Conservation (phyloP, 2,113 vertebrate species). For the Bos taurus region DNA sequence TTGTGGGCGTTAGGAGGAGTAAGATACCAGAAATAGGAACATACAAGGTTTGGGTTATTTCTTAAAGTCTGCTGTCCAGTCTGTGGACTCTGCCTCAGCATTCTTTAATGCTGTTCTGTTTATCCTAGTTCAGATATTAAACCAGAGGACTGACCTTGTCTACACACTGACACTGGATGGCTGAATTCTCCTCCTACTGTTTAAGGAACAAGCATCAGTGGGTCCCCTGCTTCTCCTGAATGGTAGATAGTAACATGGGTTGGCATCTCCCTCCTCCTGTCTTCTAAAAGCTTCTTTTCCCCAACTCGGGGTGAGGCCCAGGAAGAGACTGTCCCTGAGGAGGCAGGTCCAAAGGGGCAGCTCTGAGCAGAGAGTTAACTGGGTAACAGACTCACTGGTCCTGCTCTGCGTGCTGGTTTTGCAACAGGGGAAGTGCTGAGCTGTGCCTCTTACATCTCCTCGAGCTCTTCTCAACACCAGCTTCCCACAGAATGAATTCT, state of each 20-base stretch:
- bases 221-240: neutral
- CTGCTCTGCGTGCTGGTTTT: accelerated
- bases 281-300: neutral
- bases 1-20: neutral
- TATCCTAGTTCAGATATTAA: neutral
- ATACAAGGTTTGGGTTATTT: neutral
- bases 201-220: neutral
- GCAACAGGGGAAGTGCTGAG: accelerated
- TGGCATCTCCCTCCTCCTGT: no score
- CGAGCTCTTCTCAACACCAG: neutral
- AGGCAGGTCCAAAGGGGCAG: neutral
- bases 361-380: neutral
- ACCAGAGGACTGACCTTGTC: neutral
- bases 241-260: no score
- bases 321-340: neutral
- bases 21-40: neutral
- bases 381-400: neutral
- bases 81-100: neutral
- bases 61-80: neutral
- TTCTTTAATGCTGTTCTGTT: neutral
- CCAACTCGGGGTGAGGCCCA: neutral
- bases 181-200: neutral
- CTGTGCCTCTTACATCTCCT: no score
- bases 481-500: neutral
- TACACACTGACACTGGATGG: neutral